Conservation (phyloP, 1,140 invertebrate species). For the Drosophila arizonae region DNA sequence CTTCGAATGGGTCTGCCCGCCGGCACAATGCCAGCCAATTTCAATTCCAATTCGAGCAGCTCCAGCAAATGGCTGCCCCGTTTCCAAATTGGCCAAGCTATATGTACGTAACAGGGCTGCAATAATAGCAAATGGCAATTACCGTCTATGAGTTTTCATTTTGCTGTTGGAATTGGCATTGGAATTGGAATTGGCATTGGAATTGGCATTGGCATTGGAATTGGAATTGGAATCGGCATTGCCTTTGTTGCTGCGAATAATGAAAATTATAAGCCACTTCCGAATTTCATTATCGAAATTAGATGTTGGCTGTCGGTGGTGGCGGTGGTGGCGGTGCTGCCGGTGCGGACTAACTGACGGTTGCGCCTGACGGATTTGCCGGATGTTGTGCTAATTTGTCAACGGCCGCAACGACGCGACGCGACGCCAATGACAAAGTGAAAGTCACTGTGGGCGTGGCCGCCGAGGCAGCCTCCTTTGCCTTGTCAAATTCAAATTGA, state of each 20-base stretch:
- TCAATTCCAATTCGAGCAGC: conserved; percentile 61
- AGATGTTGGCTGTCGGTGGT: conserved; percentile 49
- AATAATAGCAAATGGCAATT: conserved; percentile 72
- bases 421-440: conserved; percentile 59
- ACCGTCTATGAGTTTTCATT: conserved; percentile 62
- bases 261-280: conserved; percentile 76
- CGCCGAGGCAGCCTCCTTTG: conserved; percentile 46
- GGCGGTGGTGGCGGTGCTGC: conserved; percentile 3
- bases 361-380: conserved; percentile 62
- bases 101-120: conserved; percentile 42
- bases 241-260: conserved; percentile 60
- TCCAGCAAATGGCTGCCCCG: conserved; percentile 8
- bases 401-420: conserved; percentile 67
- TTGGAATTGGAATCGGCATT: conserved; percentile 11
- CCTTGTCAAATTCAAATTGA: conserved; percentile 81
- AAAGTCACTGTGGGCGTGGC: conserved; percentile 68
- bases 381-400: conserved; percentile 77
- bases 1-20: conserved; percentile 52
- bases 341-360: background rate
- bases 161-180: conserved; percentile 18
- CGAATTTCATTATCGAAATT: conserved; percentile 81
- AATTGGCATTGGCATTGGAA: too few species aligned
- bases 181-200: conserved; percentile 11
- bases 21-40: conserved; percentile 56
- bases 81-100: conserved; percentile 56